Evolutionary conservation across 2,888 invertebrate species (phyloP), one percentile per base, ranked within the genome.

Genomic region (Meloe dianella): DNA sequence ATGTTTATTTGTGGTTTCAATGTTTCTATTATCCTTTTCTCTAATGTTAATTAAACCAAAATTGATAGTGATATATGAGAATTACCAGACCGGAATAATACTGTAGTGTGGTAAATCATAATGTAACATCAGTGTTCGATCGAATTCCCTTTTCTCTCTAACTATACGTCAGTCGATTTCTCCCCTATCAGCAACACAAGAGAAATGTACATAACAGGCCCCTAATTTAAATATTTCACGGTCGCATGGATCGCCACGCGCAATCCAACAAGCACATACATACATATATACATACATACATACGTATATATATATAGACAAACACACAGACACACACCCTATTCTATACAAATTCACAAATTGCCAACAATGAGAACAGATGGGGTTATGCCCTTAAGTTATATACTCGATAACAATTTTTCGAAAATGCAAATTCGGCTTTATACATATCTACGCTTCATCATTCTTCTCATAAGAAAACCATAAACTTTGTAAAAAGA

Each of bases 171-270:
- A 73, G 74, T 74, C 72, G 71, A 72, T 68, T 73, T 54, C 27
- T 27, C 77, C 76, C 76, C 80, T 77, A 81, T 80, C 80, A 79
- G 68, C 75, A 77, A 73, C 79, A 73, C 79, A 79, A 70, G 77
- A 77, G 77, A 77, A 78, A 78, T 81, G 80, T 78, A 77, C 79
- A 78, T 77, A 80, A 80, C 81, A 79, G 77, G 72, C 75, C 76
- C 54, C 79, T 79, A 81, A 81, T 81, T 81, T 81, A 81, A 81
- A 82, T 80, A 81, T 82, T 81, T 81, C 77, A 81, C 80, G 80
- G 79, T 78, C 74, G 73, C 73, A 73, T 79, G 77, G 74, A 71
- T 72, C 71, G 77, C 74, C 75, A 75, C 75, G 75, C 78, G 75
- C 75, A 74, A 73, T 60, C 41, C 60, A 41, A 41, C 41, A 35